Percentiles rank a stretch among this genome's conserved stretches.
Evolutionary conservation across 2,888 invertebrate species (phyloP).

Genomic region (Sericinus montela): DNA sequence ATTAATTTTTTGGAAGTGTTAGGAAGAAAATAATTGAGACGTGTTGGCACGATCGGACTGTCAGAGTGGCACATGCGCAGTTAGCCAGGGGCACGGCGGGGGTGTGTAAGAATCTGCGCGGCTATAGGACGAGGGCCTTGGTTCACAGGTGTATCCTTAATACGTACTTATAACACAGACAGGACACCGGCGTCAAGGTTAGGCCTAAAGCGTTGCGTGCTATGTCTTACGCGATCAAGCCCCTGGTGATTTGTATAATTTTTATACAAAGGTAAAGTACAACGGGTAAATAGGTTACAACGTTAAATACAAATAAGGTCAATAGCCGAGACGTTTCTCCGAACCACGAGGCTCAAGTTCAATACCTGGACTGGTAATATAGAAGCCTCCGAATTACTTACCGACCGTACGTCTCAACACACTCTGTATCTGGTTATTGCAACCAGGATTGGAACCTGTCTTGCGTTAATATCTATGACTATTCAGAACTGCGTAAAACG

Average conservation of each 20-base stretch:
- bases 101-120: slow-evolving; percentile 53
- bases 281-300: no score
- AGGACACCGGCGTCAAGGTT: slow-evolving; percentile 53
- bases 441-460: no score
- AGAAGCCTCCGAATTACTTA: no score
- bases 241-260: not conserved
- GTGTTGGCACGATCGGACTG: slow-evolving; percentile 60
- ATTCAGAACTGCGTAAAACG: no score
- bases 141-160: slow-evolving; percentile 35
- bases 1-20: slow-evolving; percentile 27
- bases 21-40: slow-evolving; percentile 49
- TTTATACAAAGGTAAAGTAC: no score
- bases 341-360: no score
- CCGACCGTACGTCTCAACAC: no score
- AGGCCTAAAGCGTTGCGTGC: slow-evolving; percentile 53
- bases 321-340: no score
- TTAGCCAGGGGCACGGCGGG: slow-evolving; percentile 59
- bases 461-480: no score
- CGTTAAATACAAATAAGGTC: no score
- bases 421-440: no score
- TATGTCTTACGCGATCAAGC: slow-evolving; percentile 21
- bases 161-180: slow-evolving; percentile 20
- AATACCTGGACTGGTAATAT: no score
- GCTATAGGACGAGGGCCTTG: slow-evolving; percentile 59
- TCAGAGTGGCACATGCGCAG: slow-evolving; percentile 62